These are phyloP conservation scores for Falcunculus frontatus DNA, from an alignment of 2,113 vertebrate species.

Conservation along the genomic window DNA sequence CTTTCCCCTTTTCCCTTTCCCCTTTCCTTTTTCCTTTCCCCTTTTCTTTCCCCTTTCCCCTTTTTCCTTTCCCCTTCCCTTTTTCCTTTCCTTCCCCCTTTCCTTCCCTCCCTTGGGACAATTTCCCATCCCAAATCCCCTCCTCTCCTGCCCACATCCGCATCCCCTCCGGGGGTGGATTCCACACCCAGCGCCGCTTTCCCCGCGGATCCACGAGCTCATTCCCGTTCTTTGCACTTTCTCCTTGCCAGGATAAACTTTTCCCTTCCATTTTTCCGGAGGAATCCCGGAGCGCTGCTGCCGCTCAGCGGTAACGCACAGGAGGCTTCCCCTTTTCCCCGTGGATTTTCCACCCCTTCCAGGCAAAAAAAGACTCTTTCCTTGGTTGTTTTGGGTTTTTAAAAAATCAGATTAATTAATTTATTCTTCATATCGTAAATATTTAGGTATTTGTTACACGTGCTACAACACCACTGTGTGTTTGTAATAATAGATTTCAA, in stretches of 20 bases:
- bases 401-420: rapidly evolving
- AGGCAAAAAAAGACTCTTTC: neutral
- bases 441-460: rapidly evolving
- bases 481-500: rapidly evolving
- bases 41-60: too few relatives aligned
- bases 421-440: rapidly evolving
- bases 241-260: rapidly evolving
- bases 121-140: neutral
- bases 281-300: neutral
- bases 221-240: rapidly evolving
- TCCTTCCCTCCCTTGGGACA: neutral
- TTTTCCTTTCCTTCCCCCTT: too few relatives aligned
- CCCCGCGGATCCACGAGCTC: rapidly evolving
- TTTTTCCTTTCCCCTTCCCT: neutral
- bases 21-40: too few relatives aligned
- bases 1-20: too few relatives aligned
- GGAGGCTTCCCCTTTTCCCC: neutral
- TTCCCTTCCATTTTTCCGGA: neutral
- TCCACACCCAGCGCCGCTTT: neutral
- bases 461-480: rapidly evolving
- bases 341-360: neutral
- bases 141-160: neutral
- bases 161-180: neutral
- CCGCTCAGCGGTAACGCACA: neutral
- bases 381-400: too few relatives aligned